Percentiles rank a stretch among this genome's conserved stretches.
These are phyloP conservation scores for Drosophila mulleri DNA, from an alignment of 2,888 invertebrate species.

Conservation along the genomic window DNA sequence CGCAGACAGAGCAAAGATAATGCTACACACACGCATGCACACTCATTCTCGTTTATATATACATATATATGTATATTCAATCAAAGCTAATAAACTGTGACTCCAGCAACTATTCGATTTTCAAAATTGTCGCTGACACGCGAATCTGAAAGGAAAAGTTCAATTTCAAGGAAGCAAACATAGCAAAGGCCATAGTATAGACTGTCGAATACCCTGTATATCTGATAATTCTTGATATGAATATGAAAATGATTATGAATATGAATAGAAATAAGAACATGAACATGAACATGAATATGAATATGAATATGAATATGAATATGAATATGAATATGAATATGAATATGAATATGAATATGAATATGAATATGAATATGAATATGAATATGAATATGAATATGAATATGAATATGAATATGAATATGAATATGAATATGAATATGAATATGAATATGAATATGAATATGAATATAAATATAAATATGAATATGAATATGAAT, in stretches of 20 bases:
- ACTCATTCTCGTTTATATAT: not conserved
- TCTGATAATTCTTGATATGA: not conserved
- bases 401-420: not conserved
- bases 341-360: not conserved
- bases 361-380: not conserved
- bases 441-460: no score
- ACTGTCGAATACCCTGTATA: not conserved
- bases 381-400: not conserved
- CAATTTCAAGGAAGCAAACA: not conserved
- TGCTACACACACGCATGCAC: not conserved
- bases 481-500: not conserved
- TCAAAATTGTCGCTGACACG: slow-evolving; percentile 23
- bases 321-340: not conserved
- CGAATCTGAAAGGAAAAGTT: slow-evolving; percentile 8
- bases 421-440: not conserved
- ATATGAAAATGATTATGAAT: not conserved
- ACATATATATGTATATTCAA: not conserved
- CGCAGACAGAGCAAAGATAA: slow-evolving; percentile 4
- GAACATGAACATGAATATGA: not conserved
- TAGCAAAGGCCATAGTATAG: not conserved
- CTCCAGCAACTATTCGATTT: slow-evolving; percentile 9
- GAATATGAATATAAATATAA: no score
- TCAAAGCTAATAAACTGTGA: slow-evolving; percentile 18
- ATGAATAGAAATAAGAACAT: not conserved
- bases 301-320: not conserved